Conservation (phyloP, 2,797 vertebrate genomes). For the Acanthis flammea region DNA sequence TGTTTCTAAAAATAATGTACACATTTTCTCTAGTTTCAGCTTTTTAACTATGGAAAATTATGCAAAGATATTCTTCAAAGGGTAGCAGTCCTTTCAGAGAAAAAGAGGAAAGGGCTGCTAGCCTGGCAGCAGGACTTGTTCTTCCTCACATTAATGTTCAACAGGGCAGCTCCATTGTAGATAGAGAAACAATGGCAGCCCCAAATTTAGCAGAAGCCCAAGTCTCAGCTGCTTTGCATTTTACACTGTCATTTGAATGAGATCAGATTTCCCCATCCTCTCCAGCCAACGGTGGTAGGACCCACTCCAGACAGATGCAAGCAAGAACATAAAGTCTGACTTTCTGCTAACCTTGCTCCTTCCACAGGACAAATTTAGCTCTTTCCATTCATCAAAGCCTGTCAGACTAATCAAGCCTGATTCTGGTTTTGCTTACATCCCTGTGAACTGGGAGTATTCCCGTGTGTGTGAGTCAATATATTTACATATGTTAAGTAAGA, state of each 20-base stretch:
- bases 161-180: neutral
- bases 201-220: neutral
- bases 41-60: constrained; percentile 30
- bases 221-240: neutral
- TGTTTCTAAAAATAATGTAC: constrained; percentile 17
- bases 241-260: neutral
- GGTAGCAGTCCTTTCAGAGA: neutral
- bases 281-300: neutral
- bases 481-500: constrained; percentile 12
- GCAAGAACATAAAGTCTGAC: neutral
- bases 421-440: constrained; percentile 48
- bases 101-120: neutral
- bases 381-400: constrained; percentile 51
- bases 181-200: neutral
- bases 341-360: constrained; percentile 52
- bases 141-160: neutral
- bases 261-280: neutral
- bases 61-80: constrained; percentile 25
- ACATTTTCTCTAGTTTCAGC: constrained; percentile 24
- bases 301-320: neutral
- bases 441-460: constrained; percentile 26
- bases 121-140: neutral
- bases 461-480: neutral
- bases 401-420: constrained; percentile 52
- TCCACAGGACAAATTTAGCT: constrained; percentile 24